Percentiles rank a stretch among this genome's conserved stretches.
Evolutionary conservation across 2,888 invertebrate genomes (phyloP).

Genomic region (Dasysyrphus albostriatus): DNA sequence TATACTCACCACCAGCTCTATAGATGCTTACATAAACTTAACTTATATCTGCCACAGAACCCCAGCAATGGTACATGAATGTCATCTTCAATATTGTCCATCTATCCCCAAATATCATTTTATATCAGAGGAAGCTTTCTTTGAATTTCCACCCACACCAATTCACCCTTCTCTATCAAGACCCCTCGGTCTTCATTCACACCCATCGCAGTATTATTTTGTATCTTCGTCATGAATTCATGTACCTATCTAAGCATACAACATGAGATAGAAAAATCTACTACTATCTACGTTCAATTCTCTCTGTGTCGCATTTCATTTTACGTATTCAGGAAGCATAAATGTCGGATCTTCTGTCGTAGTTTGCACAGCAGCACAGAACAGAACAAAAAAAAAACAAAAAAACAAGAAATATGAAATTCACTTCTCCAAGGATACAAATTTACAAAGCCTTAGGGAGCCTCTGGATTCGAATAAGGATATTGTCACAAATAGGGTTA

Average conservation of each 20-base stretch:
- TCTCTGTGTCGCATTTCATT: constrained; percentile 57
- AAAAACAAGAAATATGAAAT: constrained; percentile 44
- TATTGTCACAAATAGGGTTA: constrained; percentile 55
- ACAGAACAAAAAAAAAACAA: constrained; percentile 26
- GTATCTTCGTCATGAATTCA: constrained; percentile 9
- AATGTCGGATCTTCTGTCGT: constrained; percentile 61
- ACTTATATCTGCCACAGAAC: neutral
- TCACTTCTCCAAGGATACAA: constrained; percentile 55
- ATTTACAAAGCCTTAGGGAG: constrained; percentile 15
- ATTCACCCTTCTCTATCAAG: neutral
- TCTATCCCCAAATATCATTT: constrained; percentile 59
- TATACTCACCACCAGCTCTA: neutral
- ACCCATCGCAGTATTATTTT: constrained; percentile 9
- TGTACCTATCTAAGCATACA: constrained; percentile 33
- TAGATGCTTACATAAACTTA: neutral
- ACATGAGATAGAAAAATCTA: constrained; percentile 28
- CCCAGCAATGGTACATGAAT: constrained; percentile 52
- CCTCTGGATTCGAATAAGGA: constrained; percentile 22
- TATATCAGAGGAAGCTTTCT: constrained; percentile 38
- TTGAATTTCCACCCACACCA: neutral
- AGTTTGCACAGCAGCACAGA: constrained; percentile 31
- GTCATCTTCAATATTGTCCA: constrained; percentile 67
- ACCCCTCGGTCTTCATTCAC: constrained; percentile 16
- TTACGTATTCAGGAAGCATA: constrained; percentile 72
- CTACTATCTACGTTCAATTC: neutral